These are phyloP conservation scores for Diploptera punctata DNA, from an alignment of 2,888 invertebrate species.

Conservation along the genomic window DNA sequence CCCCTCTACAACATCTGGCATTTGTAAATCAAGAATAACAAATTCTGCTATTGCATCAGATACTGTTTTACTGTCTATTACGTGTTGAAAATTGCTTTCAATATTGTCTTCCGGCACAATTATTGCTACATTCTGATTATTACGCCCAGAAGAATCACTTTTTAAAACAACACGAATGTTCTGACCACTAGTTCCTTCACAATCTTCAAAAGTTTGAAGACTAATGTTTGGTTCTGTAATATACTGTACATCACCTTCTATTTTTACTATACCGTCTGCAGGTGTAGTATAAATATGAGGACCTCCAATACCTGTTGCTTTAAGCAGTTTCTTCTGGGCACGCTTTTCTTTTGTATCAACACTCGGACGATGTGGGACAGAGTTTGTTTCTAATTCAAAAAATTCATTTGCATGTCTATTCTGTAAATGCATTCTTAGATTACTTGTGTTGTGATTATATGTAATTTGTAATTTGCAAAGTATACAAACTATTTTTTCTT, in stretches of 20 bases:
- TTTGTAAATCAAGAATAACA: constrained; percentile 56
- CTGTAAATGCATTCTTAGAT: constrained; percentile 59
- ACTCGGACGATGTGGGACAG: constrained; percentile 48
- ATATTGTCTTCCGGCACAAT: constrained; percentile 52
- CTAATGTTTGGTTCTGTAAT: constrained; percentile 54
- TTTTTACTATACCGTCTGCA: constrained; percentile 55
- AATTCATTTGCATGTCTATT: constrained; percentile 57
- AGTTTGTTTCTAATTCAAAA: constrained; percentile 51
- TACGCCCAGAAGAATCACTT: constrained; percentile 34
- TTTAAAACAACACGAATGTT: constrained; percentile 40
- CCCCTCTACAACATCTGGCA: constrained; percentile 58
- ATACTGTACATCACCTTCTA: constrained; percentile 55
- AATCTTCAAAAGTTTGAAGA: constrained; percentile 52
- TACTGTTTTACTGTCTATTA: constrained; percentile 53
- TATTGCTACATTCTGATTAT: constrained; percentile 51
- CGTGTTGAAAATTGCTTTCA: constrained; percentile 36
- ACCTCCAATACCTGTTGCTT: constrained; percentile 26
- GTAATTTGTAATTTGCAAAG: constrained; percentile 59
- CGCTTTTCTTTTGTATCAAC: constrained; percentile 49
- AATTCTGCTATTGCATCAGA: constrained; percentile 58
- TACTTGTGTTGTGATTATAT: constrained; percentile 60
- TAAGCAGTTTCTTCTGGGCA: constrained; percentile 51
- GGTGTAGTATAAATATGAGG: constrained; percentile 54
- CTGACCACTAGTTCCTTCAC: constrained; percentile 42
- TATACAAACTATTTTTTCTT: constrained; percentile 58